These are phyloP conservation scores for Glaucopsyche alexis DNA, from an alignment of 2,888 invertebrate genomes.

Conservation along the genomic window DNA sequence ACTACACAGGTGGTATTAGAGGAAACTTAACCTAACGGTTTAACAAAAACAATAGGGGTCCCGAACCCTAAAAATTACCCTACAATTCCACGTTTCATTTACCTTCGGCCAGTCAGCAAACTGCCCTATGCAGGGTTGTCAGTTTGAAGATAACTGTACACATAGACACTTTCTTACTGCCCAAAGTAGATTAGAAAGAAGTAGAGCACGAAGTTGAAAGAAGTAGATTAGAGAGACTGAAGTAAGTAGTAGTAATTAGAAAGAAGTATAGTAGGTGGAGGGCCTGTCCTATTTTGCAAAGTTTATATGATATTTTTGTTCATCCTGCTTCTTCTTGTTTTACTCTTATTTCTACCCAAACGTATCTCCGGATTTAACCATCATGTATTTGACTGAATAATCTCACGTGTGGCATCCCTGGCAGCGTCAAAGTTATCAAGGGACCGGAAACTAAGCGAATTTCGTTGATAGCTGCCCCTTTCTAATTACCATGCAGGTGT, in stretches of 20 bases:
- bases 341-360: no score
- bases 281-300: no score
- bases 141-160: background rate
- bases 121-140: background rate
- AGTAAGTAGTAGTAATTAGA: no score
- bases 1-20: background rate
- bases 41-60: background rate
- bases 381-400: background rate
- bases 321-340: no score
- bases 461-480: conserved; percentile 41
- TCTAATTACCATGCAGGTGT: conserved; percentile 42
- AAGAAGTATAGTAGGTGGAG: no score
- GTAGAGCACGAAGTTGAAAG: no score
- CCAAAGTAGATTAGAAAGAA: no score
- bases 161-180: no score
- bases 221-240: no score
- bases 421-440: conserved; percentile 27
- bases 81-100: background rate
- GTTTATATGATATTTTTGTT: no score
- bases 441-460: conserved; percentile 38
- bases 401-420: background rate
- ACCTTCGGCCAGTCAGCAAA: background rate
- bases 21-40: background rate
- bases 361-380: no score
- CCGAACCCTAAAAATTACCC: background rate